Evolutionary conservation across 2,888 invertebrate species (phyloP), one percentile per base, ranked within the genome.

Genomic region (Mythimna lalbum): DNA sequence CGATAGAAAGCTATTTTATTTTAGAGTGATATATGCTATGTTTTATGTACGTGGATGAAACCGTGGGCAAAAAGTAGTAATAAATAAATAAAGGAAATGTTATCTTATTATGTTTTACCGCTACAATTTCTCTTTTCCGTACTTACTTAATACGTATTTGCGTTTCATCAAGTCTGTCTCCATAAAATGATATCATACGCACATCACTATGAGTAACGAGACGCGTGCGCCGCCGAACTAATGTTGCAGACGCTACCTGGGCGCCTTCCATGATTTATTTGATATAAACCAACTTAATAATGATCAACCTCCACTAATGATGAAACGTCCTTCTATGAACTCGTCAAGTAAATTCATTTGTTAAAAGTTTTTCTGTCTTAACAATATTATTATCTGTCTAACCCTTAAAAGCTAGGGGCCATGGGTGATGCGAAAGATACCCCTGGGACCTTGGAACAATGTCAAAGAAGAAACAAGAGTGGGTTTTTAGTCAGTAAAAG

Each of bases 111-210:
- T n/a, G 66, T n/a, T 59, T 67, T 61, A 79, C 61, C 23, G 14
- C n/a, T 61, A 63, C 10, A 55, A 33, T 19, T 60, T 23, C 36
- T 39, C 64, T 53, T 39, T 52, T 69, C 68, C 61, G 69, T 60
- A 67, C 71, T 72, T 78, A 81, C 68, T 83, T 69, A 78, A 65
- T 63, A 63, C 75, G 63, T 67, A 80, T 87, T 69, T 64, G 69
- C 77, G 56, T 69, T 77, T 88, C 81, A 86, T 86, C 83, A 87
- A 89, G 80, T 85, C 83, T 59, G 65, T 61, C 68, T 80, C 85
- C 83, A 87, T 89, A 87, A 82, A 87, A 83, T 90, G 88, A 90
- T 88, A 90, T 89, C 88, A 90, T 89, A 84, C 81, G 78, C 81
- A 73, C 88, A 86, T 90, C 87, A 88, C 87, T 87, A 89, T 86